phyloP scores from a whole-genome alignment of 2,888 invertebrate species.

The Drosophila pegasa region DNA sequence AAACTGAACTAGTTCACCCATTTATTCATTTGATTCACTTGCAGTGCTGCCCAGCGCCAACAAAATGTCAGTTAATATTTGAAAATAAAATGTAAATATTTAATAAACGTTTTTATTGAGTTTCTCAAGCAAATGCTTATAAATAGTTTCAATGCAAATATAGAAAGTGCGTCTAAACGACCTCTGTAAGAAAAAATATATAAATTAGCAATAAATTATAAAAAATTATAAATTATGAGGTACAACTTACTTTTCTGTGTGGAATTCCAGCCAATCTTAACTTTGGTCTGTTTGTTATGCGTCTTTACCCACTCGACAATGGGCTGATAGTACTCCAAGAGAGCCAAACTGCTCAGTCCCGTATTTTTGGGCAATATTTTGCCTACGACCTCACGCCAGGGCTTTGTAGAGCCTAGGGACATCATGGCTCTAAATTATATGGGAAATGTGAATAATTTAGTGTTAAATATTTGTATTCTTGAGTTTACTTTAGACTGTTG shows the following conservation, averaged over 20 bases:
- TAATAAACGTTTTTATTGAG: constrained; percentile 12
- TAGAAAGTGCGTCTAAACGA: constrained; percentile 43
- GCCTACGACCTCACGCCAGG: constrained; percentile 91
- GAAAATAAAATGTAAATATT: constrained; percentile 8
- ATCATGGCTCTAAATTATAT: constrained; percentile 84
- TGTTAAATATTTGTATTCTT: constrained; percentile 44
- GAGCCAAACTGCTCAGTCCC: constrained; percentile 89
- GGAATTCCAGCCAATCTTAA: constrained; percentile 81
- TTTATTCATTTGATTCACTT: not conserved
- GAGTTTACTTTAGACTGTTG: constrained; percentile 86
- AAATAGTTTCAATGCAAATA: not conserved
- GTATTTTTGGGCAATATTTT: constrained; percentile 90
- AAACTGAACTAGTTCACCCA: constrained; percentile 13
- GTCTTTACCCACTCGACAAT: constrained; percentile 75
- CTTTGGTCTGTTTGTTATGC: constrained; percentile 70
- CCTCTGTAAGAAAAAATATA: constrained; percentile 53
- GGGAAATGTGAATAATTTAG: not conserved
- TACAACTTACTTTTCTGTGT: constrained; percentile 76
- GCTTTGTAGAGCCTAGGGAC: constrained; percentile 88
- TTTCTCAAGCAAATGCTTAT: constrained; percentile 1
- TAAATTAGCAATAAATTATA: not conserved
- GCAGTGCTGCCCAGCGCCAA: constrained; percentile 29
- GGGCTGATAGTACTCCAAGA: constrained; percentile 92
- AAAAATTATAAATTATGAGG: not conserved
- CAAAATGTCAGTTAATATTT: constrained; percentile 17